Percentiles rank a stretch among this genome's conserved stretches.
phyloP scores from a whole-genome alignment of 2,888 invertebrate species.

The Cetonia aurata region DNA sequence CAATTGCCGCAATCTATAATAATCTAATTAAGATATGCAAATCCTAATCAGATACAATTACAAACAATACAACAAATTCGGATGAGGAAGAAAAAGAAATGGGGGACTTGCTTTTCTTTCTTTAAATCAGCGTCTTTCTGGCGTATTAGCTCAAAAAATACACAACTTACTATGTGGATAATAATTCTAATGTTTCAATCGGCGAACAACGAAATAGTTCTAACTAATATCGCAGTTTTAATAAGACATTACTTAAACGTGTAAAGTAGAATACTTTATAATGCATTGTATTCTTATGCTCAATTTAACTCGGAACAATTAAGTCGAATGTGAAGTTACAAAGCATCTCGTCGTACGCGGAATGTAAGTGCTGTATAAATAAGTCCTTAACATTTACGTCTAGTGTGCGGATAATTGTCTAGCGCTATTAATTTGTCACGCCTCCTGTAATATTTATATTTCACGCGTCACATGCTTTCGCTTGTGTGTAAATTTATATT shows the following conservation, averaged over 20 bases:
- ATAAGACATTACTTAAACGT: conserved; percentile 15
- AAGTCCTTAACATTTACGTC: conserved; percentile 7
- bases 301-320: conserved; percentile 39
- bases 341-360: conserved; percentile 17
- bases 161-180: no score
- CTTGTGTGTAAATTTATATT: conserved; percentile 3
- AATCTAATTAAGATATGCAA: background rate
- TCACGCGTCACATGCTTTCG: conserved; percentile 17
- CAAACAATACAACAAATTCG: no score
- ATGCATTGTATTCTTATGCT: conserved; percentile 19
- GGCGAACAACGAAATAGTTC: background rate
- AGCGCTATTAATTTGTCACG: conserved; percentile 39
- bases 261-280: conserved; percentile 22
- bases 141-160: no score
- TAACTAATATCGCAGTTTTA: background rate
- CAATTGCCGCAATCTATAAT: conserved; percentile 17
- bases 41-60: background rate
- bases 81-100: background rate
- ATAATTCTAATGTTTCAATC: background rate
- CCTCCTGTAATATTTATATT: conserved; percentile 28
- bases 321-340: conserved; percentile 28
- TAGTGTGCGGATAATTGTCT: conserved; percentile 38
- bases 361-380: conserved; percentile 7
- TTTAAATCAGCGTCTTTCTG: no score
- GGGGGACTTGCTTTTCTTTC: no score